phyloP scores from a whole-genome alignment of 2,888 invertebrate species.

The Exephanes ischioxanthus region DNA sequence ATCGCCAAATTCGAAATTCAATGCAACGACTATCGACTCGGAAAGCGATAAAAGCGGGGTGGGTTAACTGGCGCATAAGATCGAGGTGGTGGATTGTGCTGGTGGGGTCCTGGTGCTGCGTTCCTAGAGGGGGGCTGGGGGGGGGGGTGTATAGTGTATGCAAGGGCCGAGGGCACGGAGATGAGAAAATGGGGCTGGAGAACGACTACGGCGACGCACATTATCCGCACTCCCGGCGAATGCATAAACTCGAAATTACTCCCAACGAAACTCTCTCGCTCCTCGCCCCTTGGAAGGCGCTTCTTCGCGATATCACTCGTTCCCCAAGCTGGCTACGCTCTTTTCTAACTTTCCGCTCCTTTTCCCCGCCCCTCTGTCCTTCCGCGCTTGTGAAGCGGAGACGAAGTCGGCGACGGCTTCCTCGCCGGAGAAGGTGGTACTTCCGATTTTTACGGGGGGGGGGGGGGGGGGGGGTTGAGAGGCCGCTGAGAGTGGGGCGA shows the following conservation, averaged over 20 bases:
- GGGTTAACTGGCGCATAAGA: slow-evolving; percentile 63
- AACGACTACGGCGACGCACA: slow-evolving; percentile 63
- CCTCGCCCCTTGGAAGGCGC: background rate
- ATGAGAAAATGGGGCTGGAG: slow-evolving; percentile 37
- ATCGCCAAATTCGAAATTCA: slow-evolving; percentile 65
- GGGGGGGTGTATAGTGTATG: slow-evolving; percentile 37
- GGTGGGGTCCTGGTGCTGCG: background rate
- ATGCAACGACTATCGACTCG: slow-evolving; percentile 65
- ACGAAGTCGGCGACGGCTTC: background rate
- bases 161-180: slow-evolving; percentile 12
- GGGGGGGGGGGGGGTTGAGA: too few species aligned
- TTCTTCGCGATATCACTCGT: slow-evolving; percentile 3
- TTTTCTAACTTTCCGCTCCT: slow-evolving; percentile 1
- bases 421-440: background rate
- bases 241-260: slow-evolving; percentile 68
- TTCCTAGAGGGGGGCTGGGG: slow-evolving; percentile 23
- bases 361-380: background rate
- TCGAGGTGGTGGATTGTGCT: slow-evolving; percentile 48
- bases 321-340: slow-evolving; percentile 1
- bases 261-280: slow-evolving; percentile 46
- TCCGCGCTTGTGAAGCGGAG: background rate
- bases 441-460: background rate
- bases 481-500: too few species aligned
- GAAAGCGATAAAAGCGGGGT: slow-evolving; percentile 68
- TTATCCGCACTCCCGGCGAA: slow-evolving; percentile 68